Conservation (phyloP, 1,140 invertebrate genomes). For the Drepana arcuata region DNA sequence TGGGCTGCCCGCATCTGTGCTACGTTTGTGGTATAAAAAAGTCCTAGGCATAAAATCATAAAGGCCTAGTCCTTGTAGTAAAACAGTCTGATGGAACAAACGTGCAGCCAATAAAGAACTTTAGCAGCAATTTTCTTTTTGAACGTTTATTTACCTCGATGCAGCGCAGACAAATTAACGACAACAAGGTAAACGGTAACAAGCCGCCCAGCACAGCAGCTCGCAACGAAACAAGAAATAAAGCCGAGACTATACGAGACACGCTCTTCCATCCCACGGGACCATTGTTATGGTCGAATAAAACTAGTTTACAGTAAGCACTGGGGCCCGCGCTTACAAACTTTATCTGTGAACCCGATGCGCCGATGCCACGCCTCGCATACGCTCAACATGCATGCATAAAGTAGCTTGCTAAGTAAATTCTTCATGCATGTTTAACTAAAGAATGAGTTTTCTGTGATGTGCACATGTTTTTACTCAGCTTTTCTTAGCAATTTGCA, state of each 20-base stretch:
- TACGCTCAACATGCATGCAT: conserved; percentile 16
- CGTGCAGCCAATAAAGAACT: no score
- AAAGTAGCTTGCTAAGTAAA: conserved; percentile 13
- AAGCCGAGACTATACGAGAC: conserved; percentile 16
- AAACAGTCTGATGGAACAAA: no score
- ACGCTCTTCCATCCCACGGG: conserved; percentile 15
- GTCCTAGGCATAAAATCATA: no score
- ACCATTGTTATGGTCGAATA: conserved; percentile 33
- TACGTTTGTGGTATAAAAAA: no score
- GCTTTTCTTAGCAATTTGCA: no score
- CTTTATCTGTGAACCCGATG: conserved; percentile 17
- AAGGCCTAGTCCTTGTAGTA: no score
- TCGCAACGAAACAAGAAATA: conserved; percentile 9
- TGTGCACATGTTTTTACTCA: conserved; percentile 8
- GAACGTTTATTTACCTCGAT: no score
- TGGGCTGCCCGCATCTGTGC: no score
- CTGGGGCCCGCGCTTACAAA: conserved; percentile 21
- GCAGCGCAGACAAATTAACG: no score
- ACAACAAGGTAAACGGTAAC: no score
- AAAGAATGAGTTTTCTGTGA: conserved; percentile 6
- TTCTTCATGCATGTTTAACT: conserved; percentile 16
- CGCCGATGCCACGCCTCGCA: conserved; percentile 5
- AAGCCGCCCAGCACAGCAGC: no score
- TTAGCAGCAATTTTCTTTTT: no score
- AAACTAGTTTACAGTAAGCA: conserved; percentile 30